A percentile compares a stretch with the other conserved stretches of the same genome.
phyloP scores from a whole-genome alignment of 1,140 invertebrate species.

The Zophobas morio region DNA sequence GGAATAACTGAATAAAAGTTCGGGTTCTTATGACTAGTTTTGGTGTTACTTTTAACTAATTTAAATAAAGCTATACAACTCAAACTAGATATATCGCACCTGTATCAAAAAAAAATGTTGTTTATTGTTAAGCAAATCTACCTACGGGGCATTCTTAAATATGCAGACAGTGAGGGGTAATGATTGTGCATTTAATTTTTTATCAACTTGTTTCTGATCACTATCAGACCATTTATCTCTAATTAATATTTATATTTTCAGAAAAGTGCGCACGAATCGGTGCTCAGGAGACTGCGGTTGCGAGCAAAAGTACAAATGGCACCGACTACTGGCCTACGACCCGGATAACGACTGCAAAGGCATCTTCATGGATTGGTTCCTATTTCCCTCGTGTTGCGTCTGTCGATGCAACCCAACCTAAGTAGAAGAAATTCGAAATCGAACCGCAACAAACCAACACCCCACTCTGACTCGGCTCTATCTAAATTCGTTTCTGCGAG shows the following conservation, averaged over 20 bases:
- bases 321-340: slow-evolving; percentile 91
- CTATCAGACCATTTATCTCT: not conserved
- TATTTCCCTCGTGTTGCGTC: slow-evolving; percentile 93
- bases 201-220: not conserved
- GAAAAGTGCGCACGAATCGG: slow-evolving; percentile 83
- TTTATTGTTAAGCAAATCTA: too few species aligned
- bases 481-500: not conserved
- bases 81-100: too few species aligned
- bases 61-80: too few species aligned
- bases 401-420: slow-evolving; percentile 81
- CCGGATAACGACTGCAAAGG: slow-evolving; percentile 94
- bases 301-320: slow-evolving; percentile 92
- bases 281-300: slow-evolving; percentile 90
- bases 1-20: too few species aligned
- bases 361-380: slow-evolving; percentile 97
- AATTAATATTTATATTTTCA: slow-evolving; percentile 68
- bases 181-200: not conserved
- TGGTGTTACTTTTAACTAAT: too few species aligned
- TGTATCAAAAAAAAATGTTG: too few species aligned
- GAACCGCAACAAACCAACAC: not conserved
- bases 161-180: not conserved
- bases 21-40: too few species aligned
- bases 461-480: not conserved
- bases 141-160: too few species aligned
- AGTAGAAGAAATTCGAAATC: not conserved